These are phyloP conservation scores for Galaxias olidus DNA, from an alignment of 2,797 vertebrate genomes.

Conservation along the genomic window DNA sequence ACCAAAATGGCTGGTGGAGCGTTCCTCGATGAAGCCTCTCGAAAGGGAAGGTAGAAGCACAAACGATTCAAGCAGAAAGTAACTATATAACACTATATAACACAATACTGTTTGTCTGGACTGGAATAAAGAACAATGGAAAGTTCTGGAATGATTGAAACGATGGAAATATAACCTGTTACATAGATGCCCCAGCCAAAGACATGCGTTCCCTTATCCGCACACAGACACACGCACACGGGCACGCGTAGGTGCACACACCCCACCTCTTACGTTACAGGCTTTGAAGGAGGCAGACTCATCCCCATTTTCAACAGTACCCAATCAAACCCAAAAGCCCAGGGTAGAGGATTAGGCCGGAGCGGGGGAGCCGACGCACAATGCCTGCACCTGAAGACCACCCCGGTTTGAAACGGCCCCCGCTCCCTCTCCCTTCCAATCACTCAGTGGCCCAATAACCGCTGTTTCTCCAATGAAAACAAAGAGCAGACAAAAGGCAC, in stretches of 20 bases:
- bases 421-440: slow-evolving; percentile 63
- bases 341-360: slow-evolving; percentile 67
- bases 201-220: slow-evolving; percentile 5
- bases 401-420: slow-evolving; percentile 72
- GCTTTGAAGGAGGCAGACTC: slow-evolving; percentile 74
- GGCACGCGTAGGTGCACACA: slow-evolving; percentile 33
- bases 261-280: slow-evolving; percentile 70
- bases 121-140: slow-evolving; percentile 11
- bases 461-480: slow-evolving; percentile 59
- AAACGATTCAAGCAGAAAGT: no score
- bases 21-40: slow-evolving; percentile 3
- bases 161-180: slow-evolving; percentile 24
- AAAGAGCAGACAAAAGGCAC: slow-evolving; percentile 52
- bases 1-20: slow-evolving; percentile 30
- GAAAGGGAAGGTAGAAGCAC: background rate
- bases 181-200: slow-evolving; percentile 23
- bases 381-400: slow-evolving; percentile 67
- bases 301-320: slow-evolving; percentile 81
- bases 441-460: slow-evolving; percentile 70
- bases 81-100: no score
- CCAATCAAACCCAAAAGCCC: slow-evolving; percentile 77
- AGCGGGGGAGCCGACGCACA: slow-evolving; percentile 58
- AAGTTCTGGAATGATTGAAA: slow-evolving; percentile 16
- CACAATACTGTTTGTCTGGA: no score
- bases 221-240: slow-evolving; percentile 20